phyloP scores from a whole-genome alignment of 2,888 invertebrate species.

The Cheilosia scutellata region DNA sequence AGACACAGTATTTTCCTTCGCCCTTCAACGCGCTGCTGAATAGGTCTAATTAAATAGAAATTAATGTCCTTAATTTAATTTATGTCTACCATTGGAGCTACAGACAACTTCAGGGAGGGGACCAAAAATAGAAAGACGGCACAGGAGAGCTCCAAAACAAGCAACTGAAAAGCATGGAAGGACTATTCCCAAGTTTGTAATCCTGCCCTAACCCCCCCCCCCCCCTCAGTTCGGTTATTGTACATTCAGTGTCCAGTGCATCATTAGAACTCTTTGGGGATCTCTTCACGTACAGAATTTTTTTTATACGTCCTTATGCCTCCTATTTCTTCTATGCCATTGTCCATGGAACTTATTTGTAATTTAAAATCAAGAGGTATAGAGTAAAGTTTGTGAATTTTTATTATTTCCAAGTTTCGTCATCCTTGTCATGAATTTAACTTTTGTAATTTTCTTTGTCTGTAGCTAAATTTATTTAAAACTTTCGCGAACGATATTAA shows the following conservation, averaged over 20 bases:
- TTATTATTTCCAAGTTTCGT: slow-evolving; percentile 18
- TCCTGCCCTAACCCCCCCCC: not conserved
- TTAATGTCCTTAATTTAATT: slow-evolving; percentile 37
- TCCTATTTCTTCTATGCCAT: not conserved
- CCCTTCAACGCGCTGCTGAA: slow-evolving; percentile 16
- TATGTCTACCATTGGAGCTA: slow-evolving; percentile 17
- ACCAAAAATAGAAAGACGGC: not conserved
- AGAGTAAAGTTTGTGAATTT: slow-evolving; percentile 11
- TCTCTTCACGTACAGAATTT: not conserved
- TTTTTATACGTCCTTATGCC: not conserved
- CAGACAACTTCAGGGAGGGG: not conserved
- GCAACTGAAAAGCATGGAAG: slow-evolving; percentile 18
- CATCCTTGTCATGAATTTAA: slow-evolving; percentile 44
- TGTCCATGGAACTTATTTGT: slow-evolving; percentile 26
- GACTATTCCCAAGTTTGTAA: slow-evolving; percentile 9
- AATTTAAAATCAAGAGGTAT: slow-evolving; percentile 30
- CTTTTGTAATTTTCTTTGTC: slow-evolving; percentile 45
- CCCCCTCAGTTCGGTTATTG: not conserved
- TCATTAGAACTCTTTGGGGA: slow-evolving; percentile 11
- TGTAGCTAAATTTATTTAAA: slow-evolving; percentile 38
- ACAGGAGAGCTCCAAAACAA: not conserved
- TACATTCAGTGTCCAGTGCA: slow-evolving; percentile 16
- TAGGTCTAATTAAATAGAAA: slow-evolving; percentile 49
- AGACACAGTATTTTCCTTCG: not conserved
- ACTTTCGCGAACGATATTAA: slow-evolving; percentile 32